A percentile compares a stretch with the other conserved stretches of the same genome.
phyloP scores from a whole-genome alignment of 2,888 invertebrate species.

The Melitaea athalia region DNA sequence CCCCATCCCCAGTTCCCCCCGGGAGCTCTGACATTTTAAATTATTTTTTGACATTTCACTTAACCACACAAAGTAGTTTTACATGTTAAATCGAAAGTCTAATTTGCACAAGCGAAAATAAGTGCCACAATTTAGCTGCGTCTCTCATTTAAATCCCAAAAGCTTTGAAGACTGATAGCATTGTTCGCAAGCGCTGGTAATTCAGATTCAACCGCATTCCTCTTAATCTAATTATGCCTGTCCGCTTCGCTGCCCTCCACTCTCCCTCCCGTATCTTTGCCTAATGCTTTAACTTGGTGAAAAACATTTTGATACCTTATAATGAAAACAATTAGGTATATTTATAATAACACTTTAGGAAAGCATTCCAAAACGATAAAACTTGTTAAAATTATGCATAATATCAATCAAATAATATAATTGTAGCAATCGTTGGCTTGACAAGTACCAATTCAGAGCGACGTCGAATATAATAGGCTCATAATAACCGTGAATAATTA shows the following conservation, averaged over 20 bases:
- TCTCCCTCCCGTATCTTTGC: slow-evolving; percentile 42
- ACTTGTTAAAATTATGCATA: slow-evolving; percentile 11
- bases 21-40: too few species aligned
- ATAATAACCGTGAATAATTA: slow-evolving; percentile 1
- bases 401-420: slow-evolving; percentile 12
- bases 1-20: too few species aligned
- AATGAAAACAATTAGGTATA: slow-evolving; percentile 23
- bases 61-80: background rate
- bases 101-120: slow-evolving; percentile 13
- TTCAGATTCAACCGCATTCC: slow-evolving; percentile 64
- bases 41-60: background rate
- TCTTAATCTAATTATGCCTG: slow-evolving; percentile 76
- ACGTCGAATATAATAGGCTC: background rate
- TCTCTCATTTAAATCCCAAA: slow-evolving; percentile 24
- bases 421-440: slow-evolving; percentile 9
- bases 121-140: slow-evolving; percentile 14
- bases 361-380: slow-evolving; percentile 9
- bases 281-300: slow-evolving; percentile 1
- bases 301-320: background rate
- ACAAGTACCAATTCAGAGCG: slow-evolving; percentile 2
- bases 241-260: slow-evolving; percentile 67
- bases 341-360: slow-evolving; percentile 43
- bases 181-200: slow-evolving; percentile 65
- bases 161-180: slow-evolving; percentile 57
- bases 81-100: slow-evolving; percentile 4